Conservation (phyloP, 2,797 vertebrate genomes). For the Phalanger gymnotis region DNA sequence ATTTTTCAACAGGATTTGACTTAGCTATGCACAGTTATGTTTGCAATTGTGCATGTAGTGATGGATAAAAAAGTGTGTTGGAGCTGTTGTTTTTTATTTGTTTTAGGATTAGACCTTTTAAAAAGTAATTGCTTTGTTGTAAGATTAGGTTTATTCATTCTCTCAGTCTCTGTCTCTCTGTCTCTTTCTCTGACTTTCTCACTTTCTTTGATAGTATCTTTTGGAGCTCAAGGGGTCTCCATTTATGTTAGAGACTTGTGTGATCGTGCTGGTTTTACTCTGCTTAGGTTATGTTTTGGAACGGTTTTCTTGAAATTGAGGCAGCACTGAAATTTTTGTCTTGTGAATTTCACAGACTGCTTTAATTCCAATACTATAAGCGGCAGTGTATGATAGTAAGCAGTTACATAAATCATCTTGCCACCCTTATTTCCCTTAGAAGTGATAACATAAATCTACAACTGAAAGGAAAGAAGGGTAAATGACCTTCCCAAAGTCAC, state of each 20-base stretch:
- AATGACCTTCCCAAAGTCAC: constrained; percentile 47
- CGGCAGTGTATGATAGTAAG: not conserved
- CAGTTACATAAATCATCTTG: not conserved
- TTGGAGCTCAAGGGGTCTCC: not conserved
- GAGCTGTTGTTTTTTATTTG: not conserved
- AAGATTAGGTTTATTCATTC: not conserved
- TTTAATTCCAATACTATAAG: not conserved
- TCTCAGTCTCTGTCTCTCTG: not conserved
- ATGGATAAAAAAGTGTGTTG: constrained; percentile 54
- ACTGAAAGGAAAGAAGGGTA: constrained; percentile 4
- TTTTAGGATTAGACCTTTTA: constrained; percentile 2
- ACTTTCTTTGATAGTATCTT: not conserved
- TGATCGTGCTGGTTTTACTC: not conserved
- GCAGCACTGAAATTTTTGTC: not conserved
- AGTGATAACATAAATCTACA: not conserved
- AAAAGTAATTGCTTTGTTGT: constrained; percentile 12
- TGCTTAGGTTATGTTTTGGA: not conserved
- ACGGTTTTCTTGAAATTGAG: not conserved
- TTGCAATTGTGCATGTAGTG: constrained; percentile 47
- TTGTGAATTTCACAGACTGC: not conserved
- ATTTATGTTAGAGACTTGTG: not conserved
- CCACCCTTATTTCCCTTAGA: not conserved
- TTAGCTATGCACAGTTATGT: constrained; percentile 38
- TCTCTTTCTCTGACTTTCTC: not conserved
- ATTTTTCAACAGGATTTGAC: constrained; percentile 20